Evolutionary conservation across 2,113 vertebrate species (phyloP).

Genomic region (Xenopus laevis): DNA sequence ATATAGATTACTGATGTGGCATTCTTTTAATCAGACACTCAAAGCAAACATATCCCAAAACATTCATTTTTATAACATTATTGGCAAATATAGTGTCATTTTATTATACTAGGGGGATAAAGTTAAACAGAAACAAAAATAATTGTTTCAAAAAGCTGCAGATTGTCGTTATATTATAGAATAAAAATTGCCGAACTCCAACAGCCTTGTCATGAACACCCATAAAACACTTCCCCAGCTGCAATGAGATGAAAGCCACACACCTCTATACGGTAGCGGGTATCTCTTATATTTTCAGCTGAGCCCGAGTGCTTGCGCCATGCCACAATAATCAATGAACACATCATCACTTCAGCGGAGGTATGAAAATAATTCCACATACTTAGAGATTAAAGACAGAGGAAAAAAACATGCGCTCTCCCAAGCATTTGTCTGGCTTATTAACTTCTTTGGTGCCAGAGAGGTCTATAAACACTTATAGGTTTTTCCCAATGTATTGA

Average conservation of each 20-base stretch:
- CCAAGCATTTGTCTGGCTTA: background rate
- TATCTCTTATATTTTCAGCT: constrained; percentile 28
- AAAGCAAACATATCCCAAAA: no score
- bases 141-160: background rate
- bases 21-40: no score
- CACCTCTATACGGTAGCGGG: constrained; percentile 24
- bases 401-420: background rate
- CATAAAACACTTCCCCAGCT: constrained; percentile 39
- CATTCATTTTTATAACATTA: no score
- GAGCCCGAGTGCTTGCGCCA: constrained; percentile 26
- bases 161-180: constrained; percentile 9
- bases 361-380: constrained; percentile 35
- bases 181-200: constrained; percentile 53
- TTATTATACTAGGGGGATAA: background rate
- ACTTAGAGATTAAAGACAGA: background rate
- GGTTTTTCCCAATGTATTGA: no score
- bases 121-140: background rate
- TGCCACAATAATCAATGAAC: constrained; percentile 42
- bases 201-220: constrained; percentile 43
- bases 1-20: no score
- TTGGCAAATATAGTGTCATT: background rate
- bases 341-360: constrained; percentile 37
- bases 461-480: background rate
- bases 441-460: background rate
- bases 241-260: constrained; percentile 39